Evolutionary conservation across 2,888 invertebrate genomes (phyloP).

Genomic region (Arrhopalites spinosus): DNA sequence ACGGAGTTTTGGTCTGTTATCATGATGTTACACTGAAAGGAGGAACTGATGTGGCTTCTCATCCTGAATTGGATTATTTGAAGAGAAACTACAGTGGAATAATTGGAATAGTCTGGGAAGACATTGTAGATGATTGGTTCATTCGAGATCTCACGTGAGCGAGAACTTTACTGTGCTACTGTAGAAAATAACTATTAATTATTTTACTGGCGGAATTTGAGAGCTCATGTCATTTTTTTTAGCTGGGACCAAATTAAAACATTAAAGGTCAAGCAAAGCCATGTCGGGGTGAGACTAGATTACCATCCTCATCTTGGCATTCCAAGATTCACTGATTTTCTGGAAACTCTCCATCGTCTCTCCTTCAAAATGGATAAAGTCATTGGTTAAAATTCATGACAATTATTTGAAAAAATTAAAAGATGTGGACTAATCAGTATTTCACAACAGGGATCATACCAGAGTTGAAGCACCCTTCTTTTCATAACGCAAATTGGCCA

Average conservation of each 20-base stretch:
- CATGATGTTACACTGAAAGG: conserved; percentile 46
- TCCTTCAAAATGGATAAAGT: conserved; percentile 2
- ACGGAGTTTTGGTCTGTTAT: conserved; percentile 45
- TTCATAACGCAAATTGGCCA: conserved; percentile 28
- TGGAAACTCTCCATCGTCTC: conserved; percentile 38
- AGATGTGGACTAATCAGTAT: too few species aligned
- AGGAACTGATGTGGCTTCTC: conserved; percentile 41
- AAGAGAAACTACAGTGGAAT: conserved; percentile 39
- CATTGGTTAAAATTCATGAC: not conserved
- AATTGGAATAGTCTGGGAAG: conserved; percentile 38
- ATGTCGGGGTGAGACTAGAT: conserved; percentile 43
- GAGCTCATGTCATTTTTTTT: too few species aligned
- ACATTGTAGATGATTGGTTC: conserved; percentile 45
- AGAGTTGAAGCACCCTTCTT: conserved; percentile 40
- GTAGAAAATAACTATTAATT: too few species aligned
- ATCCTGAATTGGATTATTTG: conserved; percentile 38
- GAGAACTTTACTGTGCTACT: too few species aligned
- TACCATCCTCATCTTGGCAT: conserved; percentile 42
- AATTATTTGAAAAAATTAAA: conserved; percentile 1
- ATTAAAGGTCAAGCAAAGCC: conserved; percentile 34
- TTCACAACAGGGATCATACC: conserved; percentile 44
- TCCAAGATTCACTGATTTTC: conserved; percentile 43
- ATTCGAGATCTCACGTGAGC: conserved; percentile 47
- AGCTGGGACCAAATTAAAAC: conserved; percentile 41
- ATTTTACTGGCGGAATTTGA: too few species aligned